Percentiles rank a stretch among this genome's conserved stretches.
These are phyloP conservation scores for Miniopterus natalensis DNA, from an alignment of 2,113 vertebrate genomes.

Conservation along the genomic window DNA sequence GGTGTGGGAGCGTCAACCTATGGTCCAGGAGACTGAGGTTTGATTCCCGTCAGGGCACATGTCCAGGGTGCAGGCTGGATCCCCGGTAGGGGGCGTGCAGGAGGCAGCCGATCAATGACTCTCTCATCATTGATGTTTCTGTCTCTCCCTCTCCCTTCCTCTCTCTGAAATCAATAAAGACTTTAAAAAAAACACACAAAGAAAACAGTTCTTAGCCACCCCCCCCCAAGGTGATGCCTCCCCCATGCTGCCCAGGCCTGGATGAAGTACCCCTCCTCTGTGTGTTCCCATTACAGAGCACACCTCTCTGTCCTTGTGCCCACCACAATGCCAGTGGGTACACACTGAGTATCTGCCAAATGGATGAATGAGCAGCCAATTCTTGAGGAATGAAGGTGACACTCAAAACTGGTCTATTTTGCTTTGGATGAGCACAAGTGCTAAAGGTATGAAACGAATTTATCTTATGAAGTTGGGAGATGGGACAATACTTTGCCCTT, in stretches of 20 bases:
- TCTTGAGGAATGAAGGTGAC: neutral
- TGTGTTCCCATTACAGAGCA: neutral
- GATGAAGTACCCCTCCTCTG: too few relatives aligned
- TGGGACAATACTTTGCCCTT: neutral
- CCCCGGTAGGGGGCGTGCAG: too few relatives aligned
- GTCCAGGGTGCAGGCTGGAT: too few relatives aligned
- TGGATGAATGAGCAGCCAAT: neutral
- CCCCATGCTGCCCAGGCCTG: rapidly evolving
- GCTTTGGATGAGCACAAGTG: neutral
- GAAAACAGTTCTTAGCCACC: neutral
- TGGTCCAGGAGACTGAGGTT: too few relatives aligned
- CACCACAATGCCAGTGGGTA: neutral
- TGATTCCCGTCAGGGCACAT: too few relatives aligned
- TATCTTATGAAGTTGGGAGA: neutral
- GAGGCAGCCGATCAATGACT: too few relatives aligned
- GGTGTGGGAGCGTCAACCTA: too few relatives aligned
- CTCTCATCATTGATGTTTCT: too few relatives aligned
- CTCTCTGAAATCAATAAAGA: too few relatives aligned
- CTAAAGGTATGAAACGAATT: neutral
- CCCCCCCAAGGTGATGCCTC: neutral
- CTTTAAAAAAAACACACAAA: too few relatives aligned
- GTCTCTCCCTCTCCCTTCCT: too few relatives aligned
- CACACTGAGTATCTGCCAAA: neutral
- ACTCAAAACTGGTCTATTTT: conserved; percentile 24
- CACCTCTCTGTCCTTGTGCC: rapidly evolving